Conservation (phyloP, 2,113 vertebrate species). For the Columba livia region DNA sequence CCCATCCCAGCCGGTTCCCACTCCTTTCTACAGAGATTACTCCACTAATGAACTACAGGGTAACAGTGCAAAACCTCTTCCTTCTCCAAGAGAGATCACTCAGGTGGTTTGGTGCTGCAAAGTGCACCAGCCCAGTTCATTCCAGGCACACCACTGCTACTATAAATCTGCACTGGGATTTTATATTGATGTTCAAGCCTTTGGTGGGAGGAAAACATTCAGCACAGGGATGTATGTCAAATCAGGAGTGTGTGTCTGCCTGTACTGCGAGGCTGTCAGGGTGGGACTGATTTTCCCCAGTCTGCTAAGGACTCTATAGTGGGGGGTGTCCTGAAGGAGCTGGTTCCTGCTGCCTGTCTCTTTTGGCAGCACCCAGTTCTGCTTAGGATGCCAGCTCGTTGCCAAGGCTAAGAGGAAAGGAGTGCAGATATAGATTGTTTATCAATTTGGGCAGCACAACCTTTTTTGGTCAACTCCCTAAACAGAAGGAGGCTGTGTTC, state of each 20-base stretch:
- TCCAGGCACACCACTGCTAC: neutral
- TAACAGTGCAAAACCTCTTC: neutral
- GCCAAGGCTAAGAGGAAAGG: neutral
- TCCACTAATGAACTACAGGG: neutral
- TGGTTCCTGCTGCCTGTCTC: neutral
- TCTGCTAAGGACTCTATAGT: neutral
- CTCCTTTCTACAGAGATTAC: neutral
- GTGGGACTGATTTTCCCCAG: neutral
- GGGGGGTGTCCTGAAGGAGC: neutral
- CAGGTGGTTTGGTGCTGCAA: neutral
- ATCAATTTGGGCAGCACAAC: neutral
- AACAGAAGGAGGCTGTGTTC: neutral
- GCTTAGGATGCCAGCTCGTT: neutral
- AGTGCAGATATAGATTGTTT: neutral
- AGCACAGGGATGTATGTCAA: neutral
- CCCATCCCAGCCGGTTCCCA: neutral
- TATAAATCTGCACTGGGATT: neutral
- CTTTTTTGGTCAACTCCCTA: neutral
- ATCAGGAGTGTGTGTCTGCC: neutral
- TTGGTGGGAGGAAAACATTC: accelerated
- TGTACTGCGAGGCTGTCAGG: neutral
- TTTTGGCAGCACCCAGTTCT: neutral
- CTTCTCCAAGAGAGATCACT: neutral
- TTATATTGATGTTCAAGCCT: neutral
- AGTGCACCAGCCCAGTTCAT: accelerated